Conservation (phyloP, 2,888 invertebrate species). For the Eupithecia exiguata region DNA sequence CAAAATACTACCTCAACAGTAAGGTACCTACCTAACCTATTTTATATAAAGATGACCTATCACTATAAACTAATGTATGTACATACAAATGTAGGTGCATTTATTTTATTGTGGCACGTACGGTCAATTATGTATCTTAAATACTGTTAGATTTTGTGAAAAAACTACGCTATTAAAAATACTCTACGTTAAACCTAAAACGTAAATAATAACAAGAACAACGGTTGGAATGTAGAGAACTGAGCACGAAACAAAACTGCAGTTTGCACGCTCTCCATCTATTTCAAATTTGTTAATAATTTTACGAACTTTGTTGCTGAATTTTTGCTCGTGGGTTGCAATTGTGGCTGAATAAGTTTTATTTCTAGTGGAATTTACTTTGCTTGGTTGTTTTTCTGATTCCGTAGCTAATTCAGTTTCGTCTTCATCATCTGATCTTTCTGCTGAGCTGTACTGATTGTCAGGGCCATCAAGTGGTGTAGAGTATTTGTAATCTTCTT, state of each 20-base stretch:
- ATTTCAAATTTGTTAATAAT: conserved; percentile 68
- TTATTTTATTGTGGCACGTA: not conserved
- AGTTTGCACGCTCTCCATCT: conserved; percentile 49
- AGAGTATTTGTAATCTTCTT: conserved; percentile 82
- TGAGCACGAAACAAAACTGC: conserved; percentile 44
- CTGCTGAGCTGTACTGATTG: conserved; percentile 88
- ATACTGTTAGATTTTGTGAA: not conserved
- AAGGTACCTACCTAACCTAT: not conserved
- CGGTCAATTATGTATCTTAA: not conserved
- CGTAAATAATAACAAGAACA: conserved; percentile 42
- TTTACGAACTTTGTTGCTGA: conserved; percentile 75
- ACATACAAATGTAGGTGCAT: not conserved
- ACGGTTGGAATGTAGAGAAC: conserved; percentile 38
- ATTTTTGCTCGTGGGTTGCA: conserved; percentile 62
- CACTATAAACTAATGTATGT: not conserved
- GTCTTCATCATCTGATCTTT: conserved; percentile 87
- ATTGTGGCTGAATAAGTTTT: conserved; percentile 58
- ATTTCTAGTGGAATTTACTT: conserved; percentile 59
- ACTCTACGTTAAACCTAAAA: conserved; percentile 51
- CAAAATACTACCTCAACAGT: not conserved
- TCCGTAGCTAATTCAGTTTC: conserved; percentile 59
- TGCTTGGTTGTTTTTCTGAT: conserved; percentile 41
- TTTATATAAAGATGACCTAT: not conserved
- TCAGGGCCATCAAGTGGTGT: conserved; percentile 83
- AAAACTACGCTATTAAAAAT: not conserved